Base-by-base conservation (phyloP, 2,113 vertebrate genomes). In the Periophthalmus modestus region DNA sequence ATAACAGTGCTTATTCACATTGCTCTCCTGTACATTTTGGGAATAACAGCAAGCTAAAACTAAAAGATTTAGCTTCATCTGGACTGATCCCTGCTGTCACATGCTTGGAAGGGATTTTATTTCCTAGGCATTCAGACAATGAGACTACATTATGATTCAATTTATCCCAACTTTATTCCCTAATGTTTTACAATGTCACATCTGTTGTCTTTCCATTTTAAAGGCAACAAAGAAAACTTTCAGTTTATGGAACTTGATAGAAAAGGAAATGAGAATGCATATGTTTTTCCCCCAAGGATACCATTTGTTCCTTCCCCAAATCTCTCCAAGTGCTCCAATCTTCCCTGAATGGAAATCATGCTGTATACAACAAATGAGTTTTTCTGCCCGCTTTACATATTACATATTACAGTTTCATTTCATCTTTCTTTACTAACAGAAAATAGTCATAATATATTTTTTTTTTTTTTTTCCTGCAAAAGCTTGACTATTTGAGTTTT, bases 41-140 rank as follows among this genome's bases (percentile, higher is more conserved):
- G 34, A 61, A 16, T 61, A 61, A 61, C 12, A 65, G 19, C 61
- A 36, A 19, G 13, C 43, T 48, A 11, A 61, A 33, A 52, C 66
- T 62, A 69, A 58, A 34, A 28, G 23, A 28, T 43, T 36, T 33
- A 18, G 18, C 58, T n/a, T 28, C 14, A 65, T 73, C 33, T 74
- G 24, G 65, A 61, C 2, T 71, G 58, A 34, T 68, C 65, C 3
- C 21, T 33, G 39, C 52, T 52, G 67, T 74, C 69, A 7, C 18
- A 28, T 50, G 5, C 68, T 72, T 19, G 1, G 74, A 34, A 69
- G n/a, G 61, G 28, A 68, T 79, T 59, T 43, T 34, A 16, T 54
- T 62, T 33, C 24, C 28, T 15, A 2, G 66, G 46, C n/a, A 24
- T 19, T 68, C 76, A 58, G 62, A 10, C 48, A 52, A 75, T 47